Conservation (phyloP, 2,113 vertebrate species). For the Fregata magnificens region DNA sequence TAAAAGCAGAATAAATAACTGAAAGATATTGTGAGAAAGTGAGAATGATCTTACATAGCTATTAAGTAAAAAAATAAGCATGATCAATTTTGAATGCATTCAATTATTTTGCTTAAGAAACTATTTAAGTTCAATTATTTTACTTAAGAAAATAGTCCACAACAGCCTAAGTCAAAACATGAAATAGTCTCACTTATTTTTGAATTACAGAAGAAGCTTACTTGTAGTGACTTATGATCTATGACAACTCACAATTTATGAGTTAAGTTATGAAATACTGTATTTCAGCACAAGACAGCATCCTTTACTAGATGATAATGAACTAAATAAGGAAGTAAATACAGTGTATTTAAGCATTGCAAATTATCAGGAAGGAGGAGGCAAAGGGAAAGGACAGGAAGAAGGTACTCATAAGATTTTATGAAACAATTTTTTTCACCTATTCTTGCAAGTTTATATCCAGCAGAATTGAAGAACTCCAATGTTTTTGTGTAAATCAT, state of each 20-base stretch:
- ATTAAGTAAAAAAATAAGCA: not conserved
- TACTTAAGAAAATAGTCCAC: not conserved
- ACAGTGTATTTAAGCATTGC: not conserved
- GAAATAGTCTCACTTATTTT: not conserved
- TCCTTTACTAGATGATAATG: not conserved
- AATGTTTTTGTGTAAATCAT: not conserved
- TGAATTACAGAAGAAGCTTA: not conserved
- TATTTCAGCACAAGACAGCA: not conserved
- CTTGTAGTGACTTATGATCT: not conserved
- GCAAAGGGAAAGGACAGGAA: not conserved
- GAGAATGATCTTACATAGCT: not conserved
- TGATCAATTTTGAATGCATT: not conserved
- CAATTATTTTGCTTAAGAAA: not conserved
- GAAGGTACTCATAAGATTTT: not conserved
- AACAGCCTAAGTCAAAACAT: not conserved
- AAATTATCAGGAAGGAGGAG: not conserved
- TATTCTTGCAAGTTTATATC: not conserved
- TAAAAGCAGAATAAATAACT: not conserved
- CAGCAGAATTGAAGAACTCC: not conserved
- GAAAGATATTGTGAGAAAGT: not conserved
- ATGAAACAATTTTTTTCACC: not conserved
- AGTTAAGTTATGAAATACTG: not conserved
- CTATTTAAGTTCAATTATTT: not conserved
- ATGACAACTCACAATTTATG: not conserved
- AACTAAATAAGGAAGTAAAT: not conserved